Evolutionary conservation across 2,797 vertebrate species (phyloP), one percentile per base, ranked within the genome.

Genomic region (Holocentrus rufus): DNA sequence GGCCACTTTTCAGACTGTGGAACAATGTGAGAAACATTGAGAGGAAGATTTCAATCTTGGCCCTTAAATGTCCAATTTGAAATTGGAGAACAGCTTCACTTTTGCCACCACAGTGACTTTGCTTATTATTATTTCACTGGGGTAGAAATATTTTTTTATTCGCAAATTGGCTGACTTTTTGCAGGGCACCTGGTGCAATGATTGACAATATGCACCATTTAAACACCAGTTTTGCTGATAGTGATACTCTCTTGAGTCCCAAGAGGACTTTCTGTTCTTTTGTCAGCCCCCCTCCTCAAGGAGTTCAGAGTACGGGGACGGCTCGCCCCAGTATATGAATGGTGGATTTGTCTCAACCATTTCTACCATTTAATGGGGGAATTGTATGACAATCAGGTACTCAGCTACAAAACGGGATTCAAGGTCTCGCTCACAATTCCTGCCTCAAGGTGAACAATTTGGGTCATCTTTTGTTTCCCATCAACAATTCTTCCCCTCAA

Each of bases 151-250:
- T 13, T 42, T 42, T 42, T 27, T 27, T 27, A 27, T 27, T 42
- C 39, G 4, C 39, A 42, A 42, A 42, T 42, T 42, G 39, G 4
- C 13, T 42, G 11, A 14, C 39, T 42, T 46, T 46, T 69, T 53
- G 22, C 9, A 42, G 4, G 8, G 52, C 14, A 58, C 23, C 14
- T 64, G 44, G 36, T 67, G 7, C 56, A 75, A 46, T 55, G 66
- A 73, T 65, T 20, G 53, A 61, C 14, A 22, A 7, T 34, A 23
- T 62, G 42, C 31, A 47, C 22, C 44, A 9, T 59, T 76, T 67
- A 54, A 74, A 76, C 49, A 22, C 36, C 9, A 72, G 65, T 81
- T 36, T 74, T 69, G 73, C 61, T 79, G 64, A 85, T 75, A 74
- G 56, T 22, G 62, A 78, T 82, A 46, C 56, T 36, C 56, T 11